Evolutionary conservation across 2,113 vertebrate species (phyloP), one percentile per base, ranked within the genome.

Genomic region (Embiotoca jacksoni): DNA sequence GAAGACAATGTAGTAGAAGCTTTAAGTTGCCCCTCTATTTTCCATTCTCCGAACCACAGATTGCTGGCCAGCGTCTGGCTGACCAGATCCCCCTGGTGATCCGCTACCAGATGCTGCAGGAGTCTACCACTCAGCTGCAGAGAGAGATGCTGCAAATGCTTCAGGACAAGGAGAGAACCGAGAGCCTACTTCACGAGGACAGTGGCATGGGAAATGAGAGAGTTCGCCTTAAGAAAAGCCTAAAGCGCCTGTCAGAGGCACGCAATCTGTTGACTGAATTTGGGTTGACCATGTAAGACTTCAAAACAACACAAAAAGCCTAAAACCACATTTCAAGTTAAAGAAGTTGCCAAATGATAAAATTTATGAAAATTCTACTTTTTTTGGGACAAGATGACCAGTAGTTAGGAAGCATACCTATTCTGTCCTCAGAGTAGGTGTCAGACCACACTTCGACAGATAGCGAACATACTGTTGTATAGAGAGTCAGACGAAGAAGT

Each of bases 11-110:
- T 4, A 15, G 49, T 9, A 47, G 39, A 13, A 15, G 47, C 10
- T 73, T 63, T 65, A 15, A 16, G 7, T 65, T 46, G 47, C 3
- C 41, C 33, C 8, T 0, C 6, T 23, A 69, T 39, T 62, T 32
- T 7, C 14, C n/a, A 16, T 0, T 63, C 3, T 68, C 30, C 16
- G 30, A 16, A 49, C 37, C 32, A 58, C 89, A 98, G 96, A 96
- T 94, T 83, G 92, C 91, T 39, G 83, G 83, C 13, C 92, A 86
- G 33, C 95, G 95, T 75, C 90, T 98, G 54, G 84, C 94, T 23
- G 95, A 94, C 56, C 96, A 97, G 83, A 83, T 97, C 75, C 96
- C 96, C 0, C 72, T 97, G 59, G 93, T 96, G 82, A 94, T 98
- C 75, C 94, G 95, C 66, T 96, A 94, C 88, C 91, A 87, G 68